Base-by-base conservation (phyloP, 2,797 vertebrate species). In the Pantherophis alleghaniensis region DNA sequence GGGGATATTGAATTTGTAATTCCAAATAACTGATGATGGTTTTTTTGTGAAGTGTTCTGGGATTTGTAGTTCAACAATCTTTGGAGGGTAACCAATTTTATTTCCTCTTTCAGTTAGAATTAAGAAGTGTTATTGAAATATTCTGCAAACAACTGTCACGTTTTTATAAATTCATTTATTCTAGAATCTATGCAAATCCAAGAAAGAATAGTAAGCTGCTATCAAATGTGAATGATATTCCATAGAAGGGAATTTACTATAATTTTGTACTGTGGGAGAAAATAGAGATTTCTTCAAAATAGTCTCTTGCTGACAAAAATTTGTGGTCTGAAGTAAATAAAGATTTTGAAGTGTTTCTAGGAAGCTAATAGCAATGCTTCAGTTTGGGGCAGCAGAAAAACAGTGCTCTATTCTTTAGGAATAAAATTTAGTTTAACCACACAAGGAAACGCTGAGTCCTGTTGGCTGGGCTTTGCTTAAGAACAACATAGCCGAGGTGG, bases 261-360 rank as follows among this genome's bases (percentile, higher is more conserved):
- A 24, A 42, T 61, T 88, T 88, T 79, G 42, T 91, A 28, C 55
- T 94, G 12, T 32, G 53, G 86, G 10, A 11, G 37, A 61, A 88
- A 83, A 47, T 61, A 83, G 47, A 91, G 61, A 86, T 91, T 59
- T 56, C 16, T 91, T 91, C 47, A 83, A 83, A 92, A 88, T 51
- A 91, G 32, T 47, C 32, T 88, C 13, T 89, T 91, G 16, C 47
- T 28, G 86, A 90, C 56, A 59, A 91, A 63, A 86, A 11, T 18
- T 69, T 91, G 89, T 92, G 86, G 91, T 94, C 66, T 92, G 63
- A 59, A 56, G 79, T 60, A 92, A 91, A 91, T 14, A 83, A 66
- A 28, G 57, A 88, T 92, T 89, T 92, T 92, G 57, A 32, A 92
- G 89, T 79, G 87, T 91, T 92, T 88, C 57, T 90, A 83, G 90